phyloP scores from a whole-genome alignment of 1,140 invertebrate genomes.

The Mamestra configurata region DNA sequence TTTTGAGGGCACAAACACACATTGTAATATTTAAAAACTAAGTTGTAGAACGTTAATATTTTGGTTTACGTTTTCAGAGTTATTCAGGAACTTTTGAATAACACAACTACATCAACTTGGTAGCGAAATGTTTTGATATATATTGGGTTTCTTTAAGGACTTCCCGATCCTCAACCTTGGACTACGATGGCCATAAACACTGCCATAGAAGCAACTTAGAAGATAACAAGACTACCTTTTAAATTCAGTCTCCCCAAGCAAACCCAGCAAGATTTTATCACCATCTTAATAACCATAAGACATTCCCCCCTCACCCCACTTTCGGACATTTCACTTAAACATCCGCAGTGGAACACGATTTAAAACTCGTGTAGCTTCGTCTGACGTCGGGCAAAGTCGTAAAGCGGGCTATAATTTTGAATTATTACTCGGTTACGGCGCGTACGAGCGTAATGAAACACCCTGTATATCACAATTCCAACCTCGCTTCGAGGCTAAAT shows the following conservation, averaged over 20 bases:
- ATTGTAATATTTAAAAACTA: no score
- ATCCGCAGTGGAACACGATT: conserved; percentile 46
- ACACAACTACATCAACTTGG: no score
- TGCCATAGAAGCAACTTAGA: no score
- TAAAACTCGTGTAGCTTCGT: conserved; percentile 48
- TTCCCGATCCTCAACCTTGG: no score
- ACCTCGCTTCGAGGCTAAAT: conserved; percentile 63
- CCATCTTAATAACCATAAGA: conserved; percentile 29
- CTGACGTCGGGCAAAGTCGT: conserved; percentile 51
- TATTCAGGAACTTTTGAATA: no score
- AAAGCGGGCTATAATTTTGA: conserved; percentile 65
- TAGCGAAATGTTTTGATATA: no score
- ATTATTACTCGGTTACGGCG: conserved; percentile 61
- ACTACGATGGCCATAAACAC: no score
- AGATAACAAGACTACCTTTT: not conserved
- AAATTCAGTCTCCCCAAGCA: not conserved
- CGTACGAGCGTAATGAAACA: conserved; percentile 68
- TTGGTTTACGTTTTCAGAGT: not conserved
- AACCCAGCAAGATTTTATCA: conserved; percentile 32
- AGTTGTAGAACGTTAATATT: no score
- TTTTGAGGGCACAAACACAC: not conserved
- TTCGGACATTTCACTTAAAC: conserved; percentile 46
- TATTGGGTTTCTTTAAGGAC: no score
- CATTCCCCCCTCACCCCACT: not conserved
- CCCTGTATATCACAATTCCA: conserved; percentile 68